phyloP scores from a whole-genome alignment of 2,797 vertebrate genomes.

The Danio kyathit region DNA sequence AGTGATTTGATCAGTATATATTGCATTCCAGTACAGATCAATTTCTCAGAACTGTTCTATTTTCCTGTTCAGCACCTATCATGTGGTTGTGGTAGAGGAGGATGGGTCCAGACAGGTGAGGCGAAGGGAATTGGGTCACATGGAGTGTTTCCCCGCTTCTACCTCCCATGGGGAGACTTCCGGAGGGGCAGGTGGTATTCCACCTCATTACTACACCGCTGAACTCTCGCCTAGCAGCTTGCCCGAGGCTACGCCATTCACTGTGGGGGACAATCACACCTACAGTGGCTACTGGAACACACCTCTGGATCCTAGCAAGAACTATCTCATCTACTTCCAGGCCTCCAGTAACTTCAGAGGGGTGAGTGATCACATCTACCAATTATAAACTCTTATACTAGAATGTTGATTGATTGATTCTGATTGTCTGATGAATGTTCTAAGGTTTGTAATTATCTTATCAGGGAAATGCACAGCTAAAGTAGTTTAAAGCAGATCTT shows the following conservation, averaged over 20 bases:
- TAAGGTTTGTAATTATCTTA: too few relatives aligned
- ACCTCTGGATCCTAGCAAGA: slow-evolving; percentile 91
- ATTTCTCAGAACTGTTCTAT: background rate
- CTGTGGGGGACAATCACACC: slow-evolving; percentile 95
- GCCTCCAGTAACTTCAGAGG: slow-evolving; percentile 93
- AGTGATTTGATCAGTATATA: background rate
- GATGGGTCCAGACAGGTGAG: slow-evolving; percentile 77
- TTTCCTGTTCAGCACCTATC: slow-evolving; percentile 84
- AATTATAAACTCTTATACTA: background rate
- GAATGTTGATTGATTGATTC: too few relatives aligned
- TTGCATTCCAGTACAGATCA: background rate
- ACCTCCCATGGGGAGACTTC: slow-evolving; percentile 82
- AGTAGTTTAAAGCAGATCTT: too few relatives aligned
- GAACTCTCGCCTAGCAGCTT: slow-evolving; percentile 91
- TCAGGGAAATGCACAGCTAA: too few relatives aligned
- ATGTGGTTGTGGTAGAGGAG: slow-evolving; percentile 92
- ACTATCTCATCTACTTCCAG: slow-evolving; percentile 95
- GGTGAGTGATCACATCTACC: slow-evolving; percentile 77
- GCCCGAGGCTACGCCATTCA: slow-evolving; percentile 91
- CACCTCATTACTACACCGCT: slow-evolving; percentile 89
- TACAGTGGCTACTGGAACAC: slow-evolving; percentile 97
- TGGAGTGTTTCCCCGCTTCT: slow-evolving; percentile 89
- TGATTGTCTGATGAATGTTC: too few relatives aligned
- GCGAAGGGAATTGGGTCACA: slow-evolving; percentile 84
- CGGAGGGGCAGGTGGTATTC: slow-evolving; percentile 56